These are phyloP conservation scores for Chironomus tepperi DNA, from an alignment of 1,140 invertebrate species.

Conservation along the genomic window DNA sequence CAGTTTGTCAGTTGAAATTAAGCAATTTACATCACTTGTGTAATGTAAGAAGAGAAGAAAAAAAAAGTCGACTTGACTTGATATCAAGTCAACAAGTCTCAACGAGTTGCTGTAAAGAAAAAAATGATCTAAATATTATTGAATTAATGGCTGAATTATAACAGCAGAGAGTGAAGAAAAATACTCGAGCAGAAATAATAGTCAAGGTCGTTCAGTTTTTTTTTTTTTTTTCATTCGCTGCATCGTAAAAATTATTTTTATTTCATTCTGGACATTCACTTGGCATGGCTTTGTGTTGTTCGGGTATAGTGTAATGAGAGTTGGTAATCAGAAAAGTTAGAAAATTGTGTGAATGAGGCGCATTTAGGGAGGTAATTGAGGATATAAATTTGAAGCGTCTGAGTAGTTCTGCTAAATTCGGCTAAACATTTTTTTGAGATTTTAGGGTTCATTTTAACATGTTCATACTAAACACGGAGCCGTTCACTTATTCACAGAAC, in stretches of 20 bases:
- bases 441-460: too few species aligned
- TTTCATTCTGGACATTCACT: slow-evolving; percentile 22
- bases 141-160: slow-evolving; percentile 9
- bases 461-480: too few species aligned
- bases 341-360: neutral
- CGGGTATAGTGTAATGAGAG: neutral
- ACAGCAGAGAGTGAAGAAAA: neutral
- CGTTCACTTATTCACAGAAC: too few species aligned
- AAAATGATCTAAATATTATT: slow-evolving; percentile 19
- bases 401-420: too few species aligned
- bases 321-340: too few species aligned
- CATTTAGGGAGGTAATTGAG: too few species aligned
- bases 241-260: slow-evolving; percentile 1
- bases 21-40: neutral
- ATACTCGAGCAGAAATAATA: slow-evolving; percentile 15
- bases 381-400: too few species aligned
- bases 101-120: neutral
- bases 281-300: neutral
- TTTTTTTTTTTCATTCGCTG: slow-evolving; percentile 6
- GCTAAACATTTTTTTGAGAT: too few species aligned
- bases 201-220: slow-evolving; percentile 23
- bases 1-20: neutral
- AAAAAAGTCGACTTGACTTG: neutral
- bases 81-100: neutral
- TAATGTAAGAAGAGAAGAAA: neutral